Percentiles rank a stretch among this genome's conserved stretches.
These are phyloP conservation scores for Gouania willdenowi DNA, from an alignment of 2,797 vertebrate species.

Conservation along the genomic window DNA sequence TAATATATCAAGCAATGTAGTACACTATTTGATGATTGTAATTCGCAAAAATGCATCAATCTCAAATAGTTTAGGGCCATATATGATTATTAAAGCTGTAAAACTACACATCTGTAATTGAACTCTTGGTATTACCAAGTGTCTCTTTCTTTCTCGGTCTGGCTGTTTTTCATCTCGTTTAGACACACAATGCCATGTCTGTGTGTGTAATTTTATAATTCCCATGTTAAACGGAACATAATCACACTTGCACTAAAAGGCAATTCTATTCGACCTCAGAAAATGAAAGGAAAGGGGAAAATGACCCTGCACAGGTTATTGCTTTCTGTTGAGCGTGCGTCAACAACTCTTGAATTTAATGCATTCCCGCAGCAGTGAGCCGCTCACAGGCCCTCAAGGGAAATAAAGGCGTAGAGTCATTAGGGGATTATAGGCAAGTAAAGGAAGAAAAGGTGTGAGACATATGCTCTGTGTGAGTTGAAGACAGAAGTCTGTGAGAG, in stretches of 20 bases:
- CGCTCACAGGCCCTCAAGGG: conserved; percentile 63
- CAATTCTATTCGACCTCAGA: conserved; percentile 59
- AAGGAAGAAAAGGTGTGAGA: conserved; percentile 50
- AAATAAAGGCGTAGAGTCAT: conserved; percentile 71
- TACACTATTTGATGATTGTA: conserved; percentile 6
- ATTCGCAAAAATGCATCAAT: conserved; percentile 4
- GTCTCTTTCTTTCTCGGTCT: conserved; percentile 14
- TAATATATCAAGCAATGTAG: background rate
- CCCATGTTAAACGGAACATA: conserved; percentile 67
- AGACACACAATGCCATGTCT: conserved; percentile 31
- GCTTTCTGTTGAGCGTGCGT: conserved; percentile 70
- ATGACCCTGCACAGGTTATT: conserved; percentile 67
- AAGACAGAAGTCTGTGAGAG: background rate
- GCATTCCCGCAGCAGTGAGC: conserved; percentile 49
- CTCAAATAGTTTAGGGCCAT: conserved; percentile 9
- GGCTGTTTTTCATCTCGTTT: conserved; percentile 56
- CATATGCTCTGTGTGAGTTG: conserved; percentile 28
- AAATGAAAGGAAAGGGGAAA: conserved; percentile 56
- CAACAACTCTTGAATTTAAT: conserved; percentile 75
- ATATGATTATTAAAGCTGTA: conserved; percentile 52
- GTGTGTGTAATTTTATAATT: conserved; percentile 58
- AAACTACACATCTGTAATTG: conserved; percentile 18
- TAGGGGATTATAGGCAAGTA: conserved; percentile 66
- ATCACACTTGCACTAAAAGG: conserved; percentile 56
- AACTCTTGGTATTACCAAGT: conserved; percentile 3